Percentiles rank a stretch among this genome's conserved stretches.
These are phyloP conservation scores for Sycophila sp. DNA, from an alignment of 1,140 invertebrate species.

Conservation along the genomic window DNA sequence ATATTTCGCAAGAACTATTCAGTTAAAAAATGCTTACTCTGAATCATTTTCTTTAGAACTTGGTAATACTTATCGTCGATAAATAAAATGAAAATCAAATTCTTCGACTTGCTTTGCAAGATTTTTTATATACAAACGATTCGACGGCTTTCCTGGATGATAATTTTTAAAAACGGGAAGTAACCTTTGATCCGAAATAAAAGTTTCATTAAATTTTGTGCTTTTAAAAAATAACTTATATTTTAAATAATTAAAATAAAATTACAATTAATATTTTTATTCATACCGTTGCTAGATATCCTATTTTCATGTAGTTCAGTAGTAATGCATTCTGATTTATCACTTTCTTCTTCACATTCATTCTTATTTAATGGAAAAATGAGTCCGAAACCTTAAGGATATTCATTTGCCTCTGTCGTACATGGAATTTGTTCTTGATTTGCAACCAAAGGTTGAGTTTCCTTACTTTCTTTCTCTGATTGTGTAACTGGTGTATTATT, in stretches of 20 bases:
- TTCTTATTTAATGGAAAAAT: slow-evolving; percentile 62
- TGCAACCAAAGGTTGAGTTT: no score
- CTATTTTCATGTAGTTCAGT: slow-evolving; percentile 75
- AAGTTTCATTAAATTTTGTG: slow-evolving; percentile 25
- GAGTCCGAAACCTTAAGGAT: slow-evolving; percentile 66
- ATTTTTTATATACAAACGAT: slow-evolving; percentile 93
- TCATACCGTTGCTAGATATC: slow-evolving; percentile 71
- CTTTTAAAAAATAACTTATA: slow-evolving; percentile 12
- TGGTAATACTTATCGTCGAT: slow-evolving; percentile 73
- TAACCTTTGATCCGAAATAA: slow-evolving; percentile 77
- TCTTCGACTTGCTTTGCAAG: slow-evolving; percentile 81
- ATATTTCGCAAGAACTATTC: slow-evolving; percentile 9
- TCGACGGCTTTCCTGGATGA: slow-evolving; percentile 80
- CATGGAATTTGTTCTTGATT: no score
- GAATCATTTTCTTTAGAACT: slow-evolving; percentile 65
- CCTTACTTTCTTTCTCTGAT: no score
- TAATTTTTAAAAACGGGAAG: slow-evolving; percentile 90
- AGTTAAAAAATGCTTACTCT: slow-evolving; percentile 60
- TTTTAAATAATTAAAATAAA: slow-evolving; percentile 9
- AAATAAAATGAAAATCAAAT: slow-evolving; percentile 83
- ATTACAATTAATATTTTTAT: slow-evolving; percentile 3
- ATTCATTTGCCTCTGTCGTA: no score
- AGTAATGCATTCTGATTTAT: slow-evolving; percentile 69
- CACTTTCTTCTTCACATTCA: slow-evolving; percentile 48
- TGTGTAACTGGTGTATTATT: no score